Conservation (phyloP, 2,888 invertebrate species). For the Byasa hedistus region DNA sequence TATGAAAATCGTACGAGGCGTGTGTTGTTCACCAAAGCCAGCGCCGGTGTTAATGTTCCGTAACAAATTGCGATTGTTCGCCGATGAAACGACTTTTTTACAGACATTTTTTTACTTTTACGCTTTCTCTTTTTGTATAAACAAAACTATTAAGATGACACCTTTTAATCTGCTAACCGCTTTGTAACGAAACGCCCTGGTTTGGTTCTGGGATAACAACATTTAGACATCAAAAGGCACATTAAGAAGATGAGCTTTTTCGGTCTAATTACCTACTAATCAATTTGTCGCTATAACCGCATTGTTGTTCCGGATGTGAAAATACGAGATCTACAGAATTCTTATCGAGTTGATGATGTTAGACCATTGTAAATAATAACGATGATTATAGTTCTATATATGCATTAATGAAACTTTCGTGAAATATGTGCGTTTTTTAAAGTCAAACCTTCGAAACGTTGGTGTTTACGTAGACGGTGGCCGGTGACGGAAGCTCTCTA, state of each 20-base stretch:
- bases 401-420: neutral
- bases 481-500: slow-evolving; percentile 29
- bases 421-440: neutral
- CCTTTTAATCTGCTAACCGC: no score
- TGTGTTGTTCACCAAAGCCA: neutral
- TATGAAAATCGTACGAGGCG: neutral
- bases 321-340: no score
- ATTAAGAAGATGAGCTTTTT: no score
- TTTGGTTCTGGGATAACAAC: no score
- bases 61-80: slow-evolving; percentile 11
- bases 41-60: slow-evolving; percentile 11
- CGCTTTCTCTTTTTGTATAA: slow-evolving; percentile 13
- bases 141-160: neutral
- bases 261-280: no score
- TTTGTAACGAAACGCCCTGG: no score
- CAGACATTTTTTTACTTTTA: slow-evolving; percentile 2
- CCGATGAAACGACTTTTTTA: slow-evolving; percentile 2
- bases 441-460: slow-evolving; percentile 9
- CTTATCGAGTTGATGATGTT: no score
- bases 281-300: no score
- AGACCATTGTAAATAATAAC: no score
- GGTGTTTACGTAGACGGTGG: slow-evolving; percentile 23
- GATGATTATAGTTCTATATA: neutral
- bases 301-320: no score
- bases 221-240: no score